Evolutionary conservation across 2,797 vertebrate species (phyloP), one percentile per base, ranked within the genome.

Genomic region (Merluccius polli): DNA sequence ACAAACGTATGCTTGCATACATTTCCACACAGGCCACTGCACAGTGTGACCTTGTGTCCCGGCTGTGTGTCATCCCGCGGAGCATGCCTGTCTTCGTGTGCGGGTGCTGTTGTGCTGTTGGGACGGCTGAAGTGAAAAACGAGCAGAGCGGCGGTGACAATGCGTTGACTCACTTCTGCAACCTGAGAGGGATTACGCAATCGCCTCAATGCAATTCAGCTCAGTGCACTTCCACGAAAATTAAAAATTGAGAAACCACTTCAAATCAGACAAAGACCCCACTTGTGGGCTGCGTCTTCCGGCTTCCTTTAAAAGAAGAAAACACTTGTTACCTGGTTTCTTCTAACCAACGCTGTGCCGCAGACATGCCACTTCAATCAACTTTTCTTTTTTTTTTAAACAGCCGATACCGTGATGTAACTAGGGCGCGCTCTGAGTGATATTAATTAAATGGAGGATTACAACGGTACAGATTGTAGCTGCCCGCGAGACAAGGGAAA

Each of bases 391-490:
- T 21, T 21, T 15, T 52, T 18, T 52, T 18, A 18, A 4, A 52
- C 44, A 52, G 18, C 15, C 44, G 44, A 21, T 48, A 48, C 44
- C 5, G 44, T 48, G 44, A 48, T 52, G 44, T 5, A 52, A 52
- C 3, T 52, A 52, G 44, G 44, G 44, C 44, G 44, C 44, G 15
- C 44, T 24, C 44, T 59, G n/a, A 59, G 52, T 13, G 52, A n/a
- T 59, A 59, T 59, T 59, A 59, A 59, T 59, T 59, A 59, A 59
- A 59, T 59, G 52, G 52, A 59, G 52, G 52, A 59, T 59, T 48
- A 48, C 44, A 48, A 48, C 21, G 44, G 16, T 59, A 59, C 36
- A n/a, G 52, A 59, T 59, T 13, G 21, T 10, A 59, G 52, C 44
- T 52, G 15, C 15, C 3, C 5, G 44, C 16, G 52, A 59, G 21